phyloP scores from a whole-genome alignment of 2,113 vertebrate species.

The Pomatostomus ruficeps region DNA sequence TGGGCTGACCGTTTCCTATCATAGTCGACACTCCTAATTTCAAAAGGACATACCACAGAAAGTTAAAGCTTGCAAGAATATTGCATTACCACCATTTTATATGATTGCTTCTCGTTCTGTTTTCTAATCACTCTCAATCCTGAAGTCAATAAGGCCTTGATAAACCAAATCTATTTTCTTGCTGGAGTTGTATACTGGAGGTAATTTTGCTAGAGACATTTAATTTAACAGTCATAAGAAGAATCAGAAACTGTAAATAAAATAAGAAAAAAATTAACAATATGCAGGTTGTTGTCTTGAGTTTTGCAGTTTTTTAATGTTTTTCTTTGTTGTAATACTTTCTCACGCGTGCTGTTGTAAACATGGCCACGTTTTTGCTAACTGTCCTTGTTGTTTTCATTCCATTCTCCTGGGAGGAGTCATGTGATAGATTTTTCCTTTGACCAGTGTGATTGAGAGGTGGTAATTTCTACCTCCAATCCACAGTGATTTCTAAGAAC shows the following conservation, averaged over 20 bases:
- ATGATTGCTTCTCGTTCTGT: background rate
- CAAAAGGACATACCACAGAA: background rate
- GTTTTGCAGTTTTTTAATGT: too few relatives aligned
- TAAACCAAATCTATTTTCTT: background rate
- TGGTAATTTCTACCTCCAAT: too few relatives aligned
- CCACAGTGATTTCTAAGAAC: too few relatives aligned
- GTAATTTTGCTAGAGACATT: background rate
- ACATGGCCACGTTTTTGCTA: too few relatives aligned
- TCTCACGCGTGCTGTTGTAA: too few relatives aligned
- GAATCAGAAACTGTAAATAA: background rate
- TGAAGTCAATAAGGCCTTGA: background rate
- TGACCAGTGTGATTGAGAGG: too few relatives aligned
- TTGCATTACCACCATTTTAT: background rate
- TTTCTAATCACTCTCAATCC: background rate
- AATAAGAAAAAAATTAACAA: background rate
- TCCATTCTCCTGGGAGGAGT: too few relatives aligned
- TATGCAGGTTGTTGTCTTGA: too few relatives aligned
- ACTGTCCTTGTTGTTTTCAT: too few relatives aligned
- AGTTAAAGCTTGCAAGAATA: background rate
- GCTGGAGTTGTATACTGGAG: background rate
- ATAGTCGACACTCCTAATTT: background rate
- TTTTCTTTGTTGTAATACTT: too few relatives aligned
- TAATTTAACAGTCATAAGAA: background rate
- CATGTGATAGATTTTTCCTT: too few relatives aligned
- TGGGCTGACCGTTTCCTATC: background rate